Evolutionary conservation across 1,140 invertebrate species (phyloP), one percentile per base, ranked within the genome.

Genomic region (Magallana angulata): DNA sequence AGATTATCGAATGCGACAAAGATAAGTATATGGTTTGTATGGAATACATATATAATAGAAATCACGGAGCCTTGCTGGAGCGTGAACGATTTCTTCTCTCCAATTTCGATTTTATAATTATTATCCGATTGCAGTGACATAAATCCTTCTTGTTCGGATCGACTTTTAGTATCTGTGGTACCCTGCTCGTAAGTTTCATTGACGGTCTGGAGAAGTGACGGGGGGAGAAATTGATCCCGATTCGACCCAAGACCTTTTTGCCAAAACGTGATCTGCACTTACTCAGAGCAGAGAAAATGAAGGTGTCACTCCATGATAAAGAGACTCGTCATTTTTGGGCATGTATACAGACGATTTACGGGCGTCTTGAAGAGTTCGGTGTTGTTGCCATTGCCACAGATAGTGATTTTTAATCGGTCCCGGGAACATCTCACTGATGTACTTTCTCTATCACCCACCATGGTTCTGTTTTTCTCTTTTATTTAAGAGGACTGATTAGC

Each of bases 31-130:
- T 76, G 68, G 24, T 76, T 12, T 76, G 24, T 76, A 4, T 30
- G 36, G 68, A 36, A 76, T 76, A 76, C 24, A 30, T 76, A 76
- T 76, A 48, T 48, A 76, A 76, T 76, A 76, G 24, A 76, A 48
- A 76, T 76, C 68, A 76, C 24, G 30, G 11, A 18, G 68, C 24
- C 14, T 24, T 76, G 18, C 24, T 76, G 11, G 68, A 30, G 68
- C 24, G 24, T 48, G 68, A 76, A 30, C 36, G 24, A 48, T 76
- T 76, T 48, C 68, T 30, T 76, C 24, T 76, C 68, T 36, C 68
- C 68, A 76, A 76, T 76, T 76, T 76, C 68, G 68, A 76, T 76
- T 76, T 76, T 76, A 76, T 76, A 76, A 76, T 76, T 76, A 76
- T 76, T 30, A 76, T 76, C 68, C 68, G 68, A 18, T 30, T 24